A percentile compares a stretch with the other conserved stretches of the same genome.
Evolutionary conservation across 2,888 invertebrate species (phyloP).

Genomic region (Halictus ligatus): DNA sequence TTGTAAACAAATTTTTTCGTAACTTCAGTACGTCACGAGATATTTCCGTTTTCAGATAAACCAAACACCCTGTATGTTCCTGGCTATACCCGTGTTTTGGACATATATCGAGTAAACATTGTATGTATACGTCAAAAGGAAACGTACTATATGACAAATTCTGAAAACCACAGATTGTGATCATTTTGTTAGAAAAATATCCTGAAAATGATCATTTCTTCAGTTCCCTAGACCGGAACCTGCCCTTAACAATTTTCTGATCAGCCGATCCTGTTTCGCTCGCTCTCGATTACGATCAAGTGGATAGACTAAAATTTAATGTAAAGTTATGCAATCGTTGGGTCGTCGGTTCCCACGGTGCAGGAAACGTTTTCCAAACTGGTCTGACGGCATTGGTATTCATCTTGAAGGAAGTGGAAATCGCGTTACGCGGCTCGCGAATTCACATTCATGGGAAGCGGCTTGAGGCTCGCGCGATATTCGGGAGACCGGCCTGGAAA

Average conservation of each 20-base stretch:
- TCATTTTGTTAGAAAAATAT: not conserved
- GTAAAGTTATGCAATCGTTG: slow-evolving; percentile 27
- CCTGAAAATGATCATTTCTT: not conserved
- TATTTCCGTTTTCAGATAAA: no score
- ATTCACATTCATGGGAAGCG: slow-evolving; percentile 20
- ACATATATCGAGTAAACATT: no score
- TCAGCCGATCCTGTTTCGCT: slow-evolving; percentile 5
- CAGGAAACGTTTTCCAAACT: slow-evolving; percentile 33
- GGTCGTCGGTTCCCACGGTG: slow-evolving; percentile 28
- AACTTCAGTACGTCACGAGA: no score
- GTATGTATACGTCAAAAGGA: no score
- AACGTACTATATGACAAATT: no score
- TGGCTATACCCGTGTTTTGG: no score
- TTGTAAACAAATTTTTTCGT: no score
- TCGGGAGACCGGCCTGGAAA: not conserved
- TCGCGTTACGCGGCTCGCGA: slow-evolving; percentile 16
- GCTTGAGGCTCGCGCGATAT: not conserved
- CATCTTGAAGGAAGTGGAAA: slow-evolving; percentile 24
- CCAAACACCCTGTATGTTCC: no score
- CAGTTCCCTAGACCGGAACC: not conserved
- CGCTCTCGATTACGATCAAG: slow-evolving; percentile 5
- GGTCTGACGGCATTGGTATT: slow-evolving; percentile 35
- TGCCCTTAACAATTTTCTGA: not conserved
- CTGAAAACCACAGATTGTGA: no score
- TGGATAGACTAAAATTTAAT: slow-evolving; percentile 26